Conservation (phyloP, 1,140 invertebrate species). For the Mamestra configurata region DNA sequence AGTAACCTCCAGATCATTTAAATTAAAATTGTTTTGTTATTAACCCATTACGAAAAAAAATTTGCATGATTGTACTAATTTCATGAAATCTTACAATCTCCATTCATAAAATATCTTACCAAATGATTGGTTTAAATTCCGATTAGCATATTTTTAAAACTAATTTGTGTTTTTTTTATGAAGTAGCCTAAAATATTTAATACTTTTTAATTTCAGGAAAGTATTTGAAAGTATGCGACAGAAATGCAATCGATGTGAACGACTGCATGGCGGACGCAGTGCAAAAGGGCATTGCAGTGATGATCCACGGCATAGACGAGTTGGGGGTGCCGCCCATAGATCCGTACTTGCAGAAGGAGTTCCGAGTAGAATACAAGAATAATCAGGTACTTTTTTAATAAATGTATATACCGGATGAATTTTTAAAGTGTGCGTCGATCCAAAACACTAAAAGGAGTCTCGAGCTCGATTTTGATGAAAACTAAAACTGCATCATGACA, state of each 20-base stretch:
- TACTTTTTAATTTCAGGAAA: conserved; percentile 69
- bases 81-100: not conserved
- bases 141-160: too few relatives aligned
- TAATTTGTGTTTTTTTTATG: too few relatives aligned
- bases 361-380: conserved; percentile 82
- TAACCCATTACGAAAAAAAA: not conserved
- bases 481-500: too few relatives aligned
- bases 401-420: too few relatives aligned
- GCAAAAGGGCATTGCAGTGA: conserved; percentile 64
- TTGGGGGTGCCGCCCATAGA: conserved; percentile 85
- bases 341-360: conserved; percentile 83
- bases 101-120: too few relatives aligned
- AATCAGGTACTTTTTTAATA: too few relatives aligned
- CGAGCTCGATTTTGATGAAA: too few relatives aligned
- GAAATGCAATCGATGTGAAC: conserved; percentile 81
- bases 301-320: conserved; percentile 84
- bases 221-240: conserved; percentile 79
- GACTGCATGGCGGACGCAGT: conserved; percentile 82
- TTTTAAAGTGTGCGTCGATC: too few relatives aligned
- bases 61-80: not conserved
- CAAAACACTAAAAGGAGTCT: too few relatives aligned
- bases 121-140: too few relatives aligned
- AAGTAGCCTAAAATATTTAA: too few relatives aligned
- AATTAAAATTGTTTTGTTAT: not conserved
- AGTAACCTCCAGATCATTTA: not conserved